Percentiles rank a stretch among this genome's conserved stretches.
Evolutionary conservation across 2,797 vertebrate species (phyloP).

Genomic region (Coendou prehensilis): DNA sequence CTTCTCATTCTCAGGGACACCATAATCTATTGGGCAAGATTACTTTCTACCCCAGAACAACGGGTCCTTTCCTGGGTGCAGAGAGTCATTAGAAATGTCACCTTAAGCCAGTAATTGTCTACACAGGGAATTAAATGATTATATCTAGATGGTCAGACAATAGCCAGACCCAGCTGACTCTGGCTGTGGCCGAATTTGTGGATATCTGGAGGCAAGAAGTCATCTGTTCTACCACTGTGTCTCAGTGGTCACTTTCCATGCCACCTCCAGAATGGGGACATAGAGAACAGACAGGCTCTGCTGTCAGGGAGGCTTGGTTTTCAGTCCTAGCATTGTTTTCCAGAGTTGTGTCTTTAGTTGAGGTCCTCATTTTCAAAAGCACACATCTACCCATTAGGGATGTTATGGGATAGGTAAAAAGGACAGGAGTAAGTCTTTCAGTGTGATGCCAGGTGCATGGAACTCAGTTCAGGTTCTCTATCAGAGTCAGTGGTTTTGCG

Average conservation of each 20-base stretch:
- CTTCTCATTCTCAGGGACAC: not conserved
- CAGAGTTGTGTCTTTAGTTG: not conserved
- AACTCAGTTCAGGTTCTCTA: not conserved
- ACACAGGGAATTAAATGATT: not conserved
- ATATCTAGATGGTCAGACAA: not conserved
- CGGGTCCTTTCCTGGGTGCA: not conserved
- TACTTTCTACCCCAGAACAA: constrained; percentile 31
- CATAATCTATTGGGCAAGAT: not conserved
- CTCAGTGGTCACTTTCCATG: not conserved
- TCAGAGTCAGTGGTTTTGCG: not conserved
- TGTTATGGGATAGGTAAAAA: too few relatives aligned
- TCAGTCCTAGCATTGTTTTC: not conserved
- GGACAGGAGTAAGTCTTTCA: accelerated
- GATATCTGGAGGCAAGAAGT: not conserved
- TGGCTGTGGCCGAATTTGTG: not conserved
- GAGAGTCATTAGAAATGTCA: not conserved
- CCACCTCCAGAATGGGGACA: not conserved
- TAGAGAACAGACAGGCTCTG: not conserved
- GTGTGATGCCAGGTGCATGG: too few relatives aligned
- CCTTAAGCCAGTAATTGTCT: not conserved
- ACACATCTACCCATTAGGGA: accelerated
- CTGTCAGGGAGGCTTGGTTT: not conserved
- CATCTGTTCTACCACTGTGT: not conserved
- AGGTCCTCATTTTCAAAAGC: not conserved
- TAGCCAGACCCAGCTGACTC: not conserved